Evolutionary conservation across 2,797 vertebrate species (phyloP).

Genomic region (Tokudaia muenninki): DNA sequence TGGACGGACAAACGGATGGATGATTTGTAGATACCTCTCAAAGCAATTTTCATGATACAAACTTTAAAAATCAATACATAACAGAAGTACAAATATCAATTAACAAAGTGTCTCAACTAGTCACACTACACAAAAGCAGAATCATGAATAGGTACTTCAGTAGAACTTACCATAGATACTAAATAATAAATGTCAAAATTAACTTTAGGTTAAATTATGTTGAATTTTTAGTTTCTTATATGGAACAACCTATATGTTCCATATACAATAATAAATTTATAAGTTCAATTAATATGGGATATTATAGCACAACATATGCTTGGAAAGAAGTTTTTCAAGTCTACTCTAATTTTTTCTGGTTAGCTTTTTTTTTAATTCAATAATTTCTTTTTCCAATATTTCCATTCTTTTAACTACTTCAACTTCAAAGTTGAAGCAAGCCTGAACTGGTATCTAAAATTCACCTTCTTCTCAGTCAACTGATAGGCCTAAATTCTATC

Average conservation of each 20-base stretch:
- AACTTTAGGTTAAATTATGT: neutral
- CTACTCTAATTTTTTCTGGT: conserved; percentile 55
- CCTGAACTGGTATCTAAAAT: neutral
- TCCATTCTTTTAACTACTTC: conserved; percentile 48
- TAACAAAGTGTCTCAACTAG: neutral
- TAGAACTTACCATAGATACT: neutral
- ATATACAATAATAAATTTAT: neutral
- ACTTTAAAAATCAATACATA: conserved; percentile 50
- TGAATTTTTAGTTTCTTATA: neutral
- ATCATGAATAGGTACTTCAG: neutral
- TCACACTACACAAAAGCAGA: conserved; percentile 28
- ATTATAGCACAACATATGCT: neutral
- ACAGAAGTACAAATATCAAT: conserved; percentile 15
- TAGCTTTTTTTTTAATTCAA: neutral
- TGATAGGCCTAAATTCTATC: neutral
- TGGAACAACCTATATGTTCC: neutral
- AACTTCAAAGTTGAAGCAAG: conserved; percentile 1
- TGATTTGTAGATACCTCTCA: neutral
- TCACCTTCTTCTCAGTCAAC: neutral
- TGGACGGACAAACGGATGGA: neutral
- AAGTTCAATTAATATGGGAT: conserved; percentile 35
- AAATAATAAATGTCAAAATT: conserved; percentile 13
- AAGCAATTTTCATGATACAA: conserved; percentile 36
- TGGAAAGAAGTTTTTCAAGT: conserved; percentile 28
- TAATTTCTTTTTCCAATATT: conserved; percentile 63